These are phyloP conservation scores for Calycopis cecrops DNA, from an alignment of 1,140 invertebrate genomes.

Conservation along the genomic window DNA sequence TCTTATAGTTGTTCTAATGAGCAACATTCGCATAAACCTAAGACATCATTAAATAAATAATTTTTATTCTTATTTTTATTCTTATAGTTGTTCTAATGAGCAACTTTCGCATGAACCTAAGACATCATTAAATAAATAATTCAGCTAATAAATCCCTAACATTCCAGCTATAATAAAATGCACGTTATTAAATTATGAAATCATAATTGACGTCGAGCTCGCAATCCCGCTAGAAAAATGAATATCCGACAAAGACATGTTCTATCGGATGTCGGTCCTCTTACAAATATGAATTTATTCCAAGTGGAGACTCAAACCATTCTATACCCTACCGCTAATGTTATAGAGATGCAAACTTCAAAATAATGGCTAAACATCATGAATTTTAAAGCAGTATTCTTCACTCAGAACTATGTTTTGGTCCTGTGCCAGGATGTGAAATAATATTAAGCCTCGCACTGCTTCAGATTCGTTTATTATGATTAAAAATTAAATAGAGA, in stretches of 20 bases:
- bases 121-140: no score
- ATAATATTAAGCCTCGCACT: slow-evolving; percentile 2
- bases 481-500: slow-evolving; percentile 10
- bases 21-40: no score
- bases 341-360: neutral
- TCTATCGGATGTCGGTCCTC: neutral
- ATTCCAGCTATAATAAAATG: no score
- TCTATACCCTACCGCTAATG: neutral
- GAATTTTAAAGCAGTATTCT: slow-evolving; percentile 8
- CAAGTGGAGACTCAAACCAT: neutral
- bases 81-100: no score
- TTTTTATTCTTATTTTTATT: no score
- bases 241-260: slow-evolving; percentile 1
- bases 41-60: no score
- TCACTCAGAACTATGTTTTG: neutral
- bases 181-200: no score
- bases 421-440: slow-evolving; percentile 2
- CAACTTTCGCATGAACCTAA: no score
- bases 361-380: slow-evolving; percentile 5
- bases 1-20: no score
- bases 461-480: slow-evolving; percentile 6
- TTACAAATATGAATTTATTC: slow-evolving; percentile 8
- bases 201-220: slow-evolving; percentile 2
- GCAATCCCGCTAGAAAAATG: neutral
- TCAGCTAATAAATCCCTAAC: no score